Evolutionary conservation across 1,140 invertebrate genomes (phyloP), one percentile per base, ranked within the genome.

Genomic region (Drosophila burlai): DNA sequence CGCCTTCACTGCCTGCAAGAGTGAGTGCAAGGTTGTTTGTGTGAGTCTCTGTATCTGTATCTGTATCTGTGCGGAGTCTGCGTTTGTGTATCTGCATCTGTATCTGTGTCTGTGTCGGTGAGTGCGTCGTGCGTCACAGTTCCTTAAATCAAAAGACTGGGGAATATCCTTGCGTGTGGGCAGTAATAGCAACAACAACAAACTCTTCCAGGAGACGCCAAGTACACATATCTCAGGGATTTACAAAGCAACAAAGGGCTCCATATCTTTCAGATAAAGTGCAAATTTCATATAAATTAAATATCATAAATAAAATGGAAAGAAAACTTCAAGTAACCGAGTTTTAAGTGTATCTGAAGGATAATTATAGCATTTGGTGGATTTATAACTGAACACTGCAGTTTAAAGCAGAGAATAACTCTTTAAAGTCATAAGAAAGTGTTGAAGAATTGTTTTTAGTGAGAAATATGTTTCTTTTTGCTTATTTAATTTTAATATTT

Each of bases 1-100:
- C 63, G 83, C 78, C 82, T 85, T 82, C 62, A 64, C 69, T 80
- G 81, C 84, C 83, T 87, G 84, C 49, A 87, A 84, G 62, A 64
- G 45, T 58, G 62, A 64, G 45, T 58, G 49, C 59, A 63, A 24
- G 46, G 43, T 57, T 38, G 34, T 21, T 21, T 45, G 24, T 69
- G 16, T 71, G 64, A 55, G 76, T n/a, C 45, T 57, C 45, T 65
- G 45, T 52, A 40, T 43, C 29, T 60, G 54, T 46, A 5, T 66
- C 7, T 26, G 54, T 46, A 5, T 66, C 7, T 26, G 57, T 59
- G 34, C 11, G 61, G 36, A 31, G 11, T 58, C 38, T 43, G 67
- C 61, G 34, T 38, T 10, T 15, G 21, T 31, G 60, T 16, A 64
- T 52, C 36, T 58, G 59, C 38, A 40, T 4, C 26, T 26, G 26